Evolutionary conservation across 1,140 invertebrate species (phyloP).

Genomic region (Drosophila willistoni): DNA sequence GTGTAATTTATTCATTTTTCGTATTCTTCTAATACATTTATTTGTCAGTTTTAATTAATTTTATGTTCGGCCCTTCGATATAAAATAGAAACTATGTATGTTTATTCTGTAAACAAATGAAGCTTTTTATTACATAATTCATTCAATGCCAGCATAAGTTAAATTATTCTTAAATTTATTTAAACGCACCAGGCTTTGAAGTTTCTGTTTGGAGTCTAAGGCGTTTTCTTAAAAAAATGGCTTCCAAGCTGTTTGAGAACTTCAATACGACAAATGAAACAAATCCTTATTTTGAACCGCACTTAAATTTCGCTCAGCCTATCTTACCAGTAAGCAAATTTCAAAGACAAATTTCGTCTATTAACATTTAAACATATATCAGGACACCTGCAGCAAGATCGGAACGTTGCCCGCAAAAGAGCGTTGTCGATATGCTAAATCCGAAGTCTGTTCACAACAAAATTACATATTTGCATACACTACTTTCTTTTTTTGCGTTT

Average conservation of each 20-base stretch:
- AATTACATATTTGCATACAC: slow-evolving; percentile 25
- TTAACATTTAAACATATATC: too few species aligned
- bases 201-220: background rate
- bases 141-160: slow-evolving; percentile 45
- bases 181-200: background rate
- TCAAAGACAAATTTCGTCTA: background rate
- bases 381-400: slow-evolving; percentile 33
- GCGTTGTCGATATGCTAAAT: slow-evolving; percentile 22
- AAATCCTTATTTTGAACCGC: slow-evolving; percentile 15
- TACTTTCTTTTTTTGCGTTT: slow-evolving; percentile 25
- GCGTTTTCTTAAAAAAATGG: slow-evolving; percentile 10
- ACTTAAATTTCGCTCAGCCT: slow-evolving; percentile 29
- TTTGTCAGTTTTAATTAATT: slow-evolving; percentile 70
- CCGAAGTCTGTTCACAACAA: background rate
- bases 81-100: slow-evolving; percentile 15
- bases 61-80: slow-evolving; percentile 3
- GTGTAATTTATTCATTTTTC: slow-evolving; percentile 55
- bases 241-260: slow-evolving; percentile 22
- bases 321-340: slow-evolving; percentile 9
- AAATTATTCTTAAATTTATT: slow-evolving; percentile 17
- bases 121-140: slow-evolving; percentile 23
- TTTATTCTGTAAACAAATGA: background rate
- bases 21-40: slow-evolving; percentile 34
- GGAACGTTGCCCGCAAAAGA: background rate
- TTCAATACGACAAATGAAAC: slow-evolving; percentile 46